Conservation (phyloP, 1,140 invertebrate genomes). For the Drosophila takahashii region DNA sequence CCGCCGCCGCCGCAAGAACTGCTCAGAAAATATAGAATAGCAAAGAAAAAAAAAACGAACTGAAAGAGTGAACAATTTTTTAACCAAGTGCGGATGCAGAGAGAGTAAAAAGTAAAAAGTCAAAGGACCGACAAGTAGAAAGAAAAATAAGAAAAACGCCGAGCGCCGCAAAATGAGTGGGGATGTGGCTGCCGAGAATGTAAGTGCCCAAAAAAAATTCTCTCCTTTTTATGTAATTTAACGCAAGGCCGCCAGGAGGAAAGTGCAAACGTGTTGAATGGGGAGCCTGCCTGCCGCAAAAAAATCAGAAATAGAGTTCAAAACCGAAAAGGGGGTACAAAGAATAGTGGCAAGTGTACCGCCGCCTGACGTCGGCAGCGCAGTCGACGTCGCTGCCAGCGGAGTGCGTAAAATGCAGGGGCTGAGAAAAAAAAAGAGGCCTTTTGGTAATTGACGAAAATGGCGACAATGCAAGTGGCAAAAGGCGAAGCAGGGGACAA, state of each 20-base stretch:
- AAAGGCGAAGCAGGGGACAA: conserved; percentile 30
- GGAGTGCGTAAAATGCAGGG: conserved; percentile 34
- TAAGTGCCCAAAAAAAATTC: conserved; percentile 60
- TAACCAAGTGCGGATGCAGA: conserved; percentile 1
- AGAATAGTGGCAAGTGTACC: conserved; percentile 46
- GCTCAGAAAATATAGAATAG: no score
- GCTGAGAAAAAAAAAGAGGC: conserved; percentile 42
- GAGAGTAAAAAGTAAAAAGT: not conserved
- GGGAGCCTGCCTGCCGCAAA: conserved; percentile 19
- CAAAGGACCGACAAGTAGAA: not conserved
- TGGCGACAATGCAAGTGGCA: conserved; percentile 76
- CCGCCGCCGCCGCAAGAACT: not conserved
- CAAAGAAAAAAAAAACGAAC: not conserved
- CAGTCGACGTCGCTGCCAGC: conserved; percentile 22
- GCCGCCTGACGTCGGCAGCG: conserved; percentile 31
- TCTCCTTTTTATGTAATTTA: conserved; percentile 70
- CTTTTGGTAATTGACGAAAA: conserved; percentile 81
- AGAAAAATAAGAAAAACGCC: conserved; percentile 50
- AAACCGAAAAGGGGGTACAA: conserved; percentile 12
- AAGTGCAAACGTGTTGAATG: conserved; percentile 65
- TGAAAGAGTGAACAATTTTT: not conserved
- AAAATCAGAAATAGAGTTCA: conserved; percentile 4
- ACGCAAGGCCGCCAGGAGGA: conserved; percentile 35
- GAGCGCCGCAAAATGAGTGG: conserved; percentile 78
- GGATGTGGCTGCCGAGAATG: conserved; percentile 81